Base-by-base conservation (phyloP, 2,113 vertebrate genomes). In the Ameiurus melas region DNA sequence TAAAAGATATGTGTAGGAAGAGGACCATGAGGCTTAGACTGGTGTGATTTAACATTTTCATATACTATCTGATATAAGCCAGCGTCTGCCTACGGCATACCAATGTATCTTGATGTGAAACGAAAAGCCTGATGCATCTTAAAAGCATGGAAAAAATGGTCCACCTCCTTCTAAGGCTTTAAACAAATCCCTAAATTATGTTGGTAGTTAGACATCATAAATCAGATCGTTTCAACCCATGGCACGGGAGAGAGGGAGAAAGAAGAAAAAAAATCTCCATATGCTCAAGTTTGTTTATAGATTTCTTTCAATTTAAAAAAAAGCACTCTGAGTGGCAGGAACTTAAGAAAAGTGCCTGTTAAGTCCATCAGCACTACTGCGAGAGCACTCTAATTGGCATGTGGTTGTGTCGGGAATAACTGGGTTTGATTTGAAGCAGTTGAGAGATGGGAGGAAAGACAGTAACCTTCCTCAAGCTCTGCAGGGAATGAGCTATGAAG, bases 391-490 rank as follows among this genome's bases (percentile, higher is more conserved):
- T 97, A 97, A 98, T 97, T 97, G 97, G 92, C 94, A 95, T 94
- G 94, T 91, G 95, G 95, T 92, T 95, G 95, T 82, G 91, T 94
- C 94, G 96, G 95, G 97, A 97, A 96, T 97, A 97, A 97, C 97
- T 97, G 92, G 95, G 95, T 84, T 84, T 98, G 95, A 96, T 98
- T 97, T 95, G 96, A 97, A 96, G 96, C 94, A 92, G 93, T 94
- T 97, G 96, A 97, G 95, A 96, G 97, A 98, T 96, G 95, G 95
- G 95, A 95, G 94, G 93, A 96, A 96, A 97, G 58, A 89, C 55
- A 89, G 75, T 79, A 84, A 90, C 91, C 89, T 93, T 92, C 93
- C 94, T 95, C 93, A 89, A 80, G 95, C 96, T 95, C 96, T 96
- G 92, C 91, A 91, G 97, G 96, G 97, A 97, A 96, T 97, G 96